Percentiles rank a stretch among this genome's conserved stretches.
Evolutionary conservation across 2,797 vertebrate genomes (phyloP).

Genomic region (Salmo trutta): DNA sequence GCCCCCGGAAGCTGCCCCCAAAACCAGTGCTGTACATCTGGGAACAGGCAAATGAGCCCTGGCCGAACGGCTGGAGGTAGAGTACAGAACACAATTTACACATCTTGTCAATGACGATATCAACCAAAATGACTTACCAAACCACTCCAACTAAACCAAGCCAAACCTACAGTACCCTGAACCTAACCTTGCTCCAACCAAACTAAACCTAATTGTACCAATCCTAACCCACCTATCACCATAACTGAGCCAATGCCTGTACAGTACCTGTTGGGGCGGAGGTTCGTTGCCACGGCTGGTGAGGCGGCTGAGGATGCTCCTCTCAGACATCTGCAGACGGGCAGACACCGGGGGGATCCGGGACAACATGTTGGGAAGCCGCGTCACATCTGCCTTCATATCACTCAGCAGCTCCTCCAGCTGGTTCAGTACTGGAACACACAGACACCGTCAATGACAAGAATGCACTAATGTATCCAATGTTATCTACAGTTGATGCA

Average conservation of each 20-base stretch:
- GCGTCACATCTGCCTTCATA: conserved; percentile 97
- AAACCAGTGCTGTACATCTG: conserved; percentile 93
- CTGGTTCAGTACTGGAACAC: conserved; percentile 90
- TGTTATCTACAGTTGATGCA: neutral
- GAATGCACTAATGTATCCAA: neutral
- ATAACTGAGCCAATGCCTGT: neutral
- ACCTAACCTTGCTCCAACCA: neutral
- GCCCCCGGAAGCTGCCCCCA: conserved; percentile 88
- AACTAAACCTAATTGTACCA: neutral
- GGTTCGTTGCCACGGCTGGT: conserved; percentile 91
- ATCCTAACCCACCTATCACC: neutral
- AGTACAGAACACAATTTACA: conserved; percentile 23
- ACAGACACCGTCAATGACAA: neutral
- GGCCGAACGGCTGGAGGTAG: conserved; percentile 70
- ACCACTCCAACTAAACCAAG: neutral
- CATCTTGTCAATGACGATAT: neutral
- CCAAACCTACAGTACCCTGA: neutral
- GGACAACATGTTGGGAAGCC: conserved; percentile 95
- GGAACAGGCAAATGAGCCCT: conserved; percentile 89
- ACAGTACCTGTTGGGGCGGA: conserved; percentile 84
- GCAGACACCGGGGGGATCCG: conserved; percentile 93
- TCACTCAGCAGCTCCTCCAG: conserved; percentile 96
- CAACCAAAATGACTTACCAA: neutral
- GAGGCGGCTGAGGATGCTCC: conserved; percentile 95
- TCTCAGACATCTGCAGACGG: conserved; percentile 96